Evolutionary conservation across 2,113 vertebrate genomes (phyloP), one percentile per base, ranked within the genome.

Genomic region (Carassius gibelio): DNA sequence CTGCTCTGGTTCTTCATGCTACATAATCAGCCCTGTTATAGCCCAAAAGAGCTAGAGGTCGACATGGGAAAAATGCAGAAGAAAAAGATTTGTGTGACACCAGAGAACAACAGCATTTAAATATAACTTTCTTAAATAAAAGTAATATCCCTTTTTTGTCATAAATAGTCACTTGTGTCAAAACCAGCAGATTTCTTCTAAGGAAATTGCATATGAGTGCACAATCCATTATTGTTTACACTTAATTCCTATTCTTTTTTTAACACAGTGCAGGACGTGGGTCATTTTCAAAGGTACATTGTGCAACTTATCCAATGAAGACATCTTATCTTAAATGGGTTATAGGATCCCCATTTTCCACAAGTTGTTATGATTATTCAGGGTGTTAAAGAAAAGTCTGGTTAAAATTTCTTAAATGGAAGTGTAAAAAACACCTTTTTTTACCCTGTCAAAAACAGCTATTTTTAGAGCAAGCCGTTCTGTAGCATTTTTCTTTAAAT

Each of bases 1-100:
- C 96, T 98, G 96, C 94, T 96, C 80, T 42, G n/a, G 91, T 89
- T 95, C 95, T 96, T 96, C 94, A 94, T 93, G 95, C 94, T 93
- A 91, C 93, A 91, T 96, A 95, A 96, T 95, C 96, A 96, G 93
- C 92, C 93, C 95, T 95, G 93, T 96, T 95, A 93, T 91, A 93
- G 95, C 90, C 86, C 83, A 86, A 88, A 88, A 90, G 59, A 62
- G 38, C 81, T 72, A 77, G 90, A 89, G 83, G 66, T 88, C 89
- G 84, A 88, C 76, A n/a, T 11, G 30, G 21, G 57, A 42, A 64
- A n/a, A 38, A 57, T 72, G 30, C 80, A 89, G 61, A 91, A 74
- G 81, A 81, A 88, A 19, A 26, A 3, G 2, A 6, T 48, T 14
- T 23, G 42, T 74, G 71, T 48, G 21, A 48, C 71, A 45, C 74